Conservation (phyloP, 1,140 invertebrate species). For the Microplitis mediator region DNA sequence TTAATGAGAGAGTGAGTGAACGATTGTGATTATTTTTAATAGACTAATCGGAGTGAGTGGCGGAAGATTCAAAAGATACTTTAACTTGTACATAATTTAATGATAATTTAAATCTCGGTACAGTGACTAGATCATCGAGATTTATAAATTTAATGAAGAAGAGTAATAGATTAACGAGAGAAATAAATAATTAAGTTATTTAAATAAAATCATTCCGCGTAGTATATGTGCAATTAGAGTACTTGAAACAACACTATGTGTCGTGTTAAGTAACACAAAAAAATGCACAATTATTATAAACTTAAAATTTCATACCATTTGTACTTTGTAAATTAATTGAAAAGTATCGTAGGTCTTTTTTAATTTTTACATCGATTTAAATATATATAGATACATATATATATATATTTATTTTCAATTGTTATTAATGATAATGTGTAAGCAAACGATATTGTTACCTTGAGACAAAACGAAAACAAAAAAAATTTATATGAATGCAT, state of each 20-base stretch:
- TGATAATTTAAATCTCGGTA: slow-evolving; percentile 2
- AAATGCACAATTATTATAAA: slow-evolving; percentile 33
- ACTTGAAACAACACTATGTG: slow-evolving; percentile 15
- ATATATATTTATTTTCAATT: slow-evolving; percentile 1
- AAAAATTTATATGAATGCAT: background rate
- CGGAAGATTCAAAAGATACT: background rate
- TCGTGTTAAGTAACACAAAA: background rate
- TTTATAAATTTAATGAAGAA: background rate
- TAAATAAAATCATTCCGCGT: slow-evolving; percentile 39
- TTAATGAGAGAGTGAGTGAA: background rate
- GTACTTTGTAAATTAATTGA: slow-evolving; percentile 41
- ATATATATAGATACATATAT: too few relatives aligned
- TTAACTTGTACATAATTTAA: background rate
- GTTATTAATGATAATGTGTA: background rate
- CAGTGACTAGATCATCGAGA: background rate
- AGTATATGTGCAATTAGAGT: slow-evolving; percentile 34
- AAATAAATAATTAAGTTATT: background rate
- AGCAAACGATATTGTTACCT: background rate
- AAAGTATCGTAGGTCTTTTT: slow-evolving; percentile 27
- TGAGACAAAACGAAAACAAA: background rate
- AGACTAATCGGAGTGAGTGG: background rate
- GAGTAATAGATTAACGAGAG: too few relatives aligned
- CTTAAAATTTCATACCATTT: slow-evolving; percentile 40
- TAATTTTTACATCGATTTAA: slow-evolving; percentile 15
- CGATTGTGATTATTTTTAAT: background rate